phyloP scores from a whole-genome alignment of 1,140 invertebrate genomes.

The Marisa cornuarietis region DNA sequence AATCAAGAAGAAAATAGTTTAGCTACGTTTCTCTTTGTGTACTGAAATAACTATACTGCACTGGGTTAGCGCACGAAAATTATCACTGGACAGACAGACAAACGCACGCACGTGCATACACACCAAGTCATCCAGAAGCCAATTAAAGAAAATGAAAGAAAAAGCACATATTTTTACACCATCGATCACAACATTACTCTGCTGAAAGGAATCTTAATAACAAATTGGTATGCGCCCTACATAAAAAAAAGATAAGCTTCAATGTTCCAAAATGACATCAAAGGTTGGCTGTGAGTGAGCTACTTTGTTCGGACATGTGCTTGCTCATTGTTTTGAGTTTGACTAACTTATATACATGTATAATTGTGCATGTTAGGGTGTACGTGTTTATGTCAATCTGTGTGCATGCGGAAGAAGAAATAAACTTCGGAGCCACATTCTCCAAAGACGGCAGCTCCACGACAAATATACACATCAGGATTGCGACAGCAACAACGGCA shows the following conservation, averaged over 20 bases:
- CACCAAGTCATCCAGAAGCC: not conserved
- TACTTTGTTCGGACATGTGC: not conserved
- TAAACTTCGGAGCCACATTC: too few relatives aligned
- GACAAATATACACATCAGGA: too few relatives aligned
- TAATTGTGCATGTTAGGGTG: not conserved
- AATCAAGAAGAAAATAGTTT: too few relatives aligned
- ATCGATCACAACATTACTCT: too few relatives aligned
- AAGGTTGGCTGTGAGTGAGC: not conserved
- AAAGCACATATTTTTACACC: not conserved
- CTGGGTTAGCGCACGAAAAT: not conserved
- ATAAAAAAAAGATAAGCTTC: too few relatives aligned
- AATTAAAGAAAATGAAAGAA: conserved; percentile 4
- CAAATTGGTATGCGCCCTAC: too few relatives aligned
- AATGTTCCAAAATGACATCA: too few relatives aligned
- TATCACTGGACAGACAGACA: not conserved
- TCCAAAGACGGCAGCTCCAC: too few relatives aligned
- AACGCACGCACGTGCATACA: not conserved
- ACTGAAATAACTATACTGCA: too few relatives aligned
- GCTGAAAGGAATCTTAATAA: too few relatives aligned
- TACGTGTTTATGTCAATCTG: not conserved
- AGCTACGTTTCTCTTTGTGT: too few relatives aligned
- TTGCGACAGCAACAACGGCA: too few relatives aligned
- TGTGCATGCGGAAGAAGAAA: not conserved
- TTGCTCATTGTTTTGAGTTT: not conserved
- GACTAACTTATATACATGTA: not conserved